Evolutionary conservation across 2,888 invertebrate genomes (phyloP), one percentile per base, ranked within the genome.

Genomic region (Thyatira batis): DNA sequence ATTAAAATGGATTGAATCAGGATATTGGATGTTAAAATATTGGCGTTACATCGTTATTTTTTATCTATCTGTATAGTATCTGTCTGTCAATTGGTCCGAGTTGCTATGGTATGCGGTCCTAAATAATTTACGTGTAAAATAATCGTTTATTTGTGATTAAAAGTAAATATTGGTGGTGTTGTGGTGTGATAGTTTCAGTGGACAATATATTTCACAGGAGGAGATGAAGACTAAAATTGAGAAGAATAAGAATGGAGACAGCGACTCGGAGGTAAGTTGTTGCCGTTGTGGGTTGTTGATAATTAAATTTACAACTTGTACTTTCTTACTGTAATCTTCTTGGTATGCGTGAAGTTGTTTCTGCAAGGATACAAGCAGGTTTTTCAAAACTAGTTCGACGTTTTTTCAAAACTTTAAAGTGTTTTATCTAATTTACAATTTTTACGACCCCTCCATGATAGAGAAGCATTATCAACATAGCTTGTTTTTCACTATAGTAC

Each of bases 151-250:
- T 82, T 67, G 84, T 85, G 84, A 77, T 77, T 71, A 58, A 58
- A 63, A 69, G 69, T 55, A 75, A 77, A 78, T 76, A 77, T 77
- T 63, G 65, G 84, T 83, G 81, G 72, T 80, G 87, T 88, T 65
- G 84, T 82, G 81, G 73, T 80, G 87, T 88, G 87, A 78, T 67
- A 77, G 82, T 85, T 83, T 76, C 65, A 83, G 87, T 87, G 86
- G 65, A 70, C 74, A 73, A 74, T 75, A 77, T 86, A 87, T 76
- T 86, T 86, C 81, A 63, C 90, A 92, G 85, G 88, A 92, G 90
- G 92, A 88, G 78, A 90, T 93, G 88, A 94, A 93, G 92, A 93
- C 87, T 73, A 93, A 93, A 91, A 84, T 86, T 66, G 93, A 93
- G 71, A 93, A 93, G 80, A 92, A 89, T 71, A 93, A 92, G 73